Base-by-base conservation (phyloP, 2,888 invertebrate species). In the Priocnemis perturbator region DNA sequence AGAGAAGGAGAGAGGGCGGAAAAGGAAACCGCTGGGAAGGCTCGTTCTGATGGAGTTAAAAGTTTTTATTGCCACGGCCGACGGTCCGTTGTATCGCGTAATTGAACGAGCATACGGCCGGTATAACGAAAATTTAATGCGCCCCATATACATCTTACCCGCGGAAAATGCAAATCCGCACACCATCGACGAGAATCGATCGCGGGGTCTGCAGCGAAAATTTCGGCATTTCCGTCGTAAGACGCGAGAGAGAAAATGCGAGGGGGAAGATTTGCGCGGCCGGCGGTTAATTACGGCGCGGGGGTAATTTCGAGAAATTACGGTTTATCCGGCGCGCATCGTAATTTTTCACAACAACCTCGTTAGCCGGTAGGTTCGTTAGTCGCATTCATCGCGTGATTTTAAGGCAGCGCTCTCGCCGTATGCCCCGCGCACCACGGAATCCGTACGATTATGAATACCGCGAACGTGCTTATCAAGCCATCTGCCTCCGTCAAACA, bases 401-500 rank as follows among this genome's bases (percentile, higher is more conserved):
- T 50, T 50, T n/a, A 17, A 50, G 19, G 50, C 50, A 19, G 37
- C 37, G 5, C 5, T 9, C 37, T 37, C 37, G 37, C 1, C 37
- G 14, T 9, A 37, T 9, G 37, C 11, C 37, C 37, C n/a, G n/a
- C n/a, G 11, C 37, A 5, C 26, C 26, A 26, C 26, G 26, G 26
- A 37, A 11, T 37, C 37, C 37, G 37, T 37, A 7, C 37, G 37
- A 37, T 37, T 37, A 37, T 37, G 37, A 37, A 37, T 37, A 37
- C 14, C 37, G 19, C 50, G 17, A 50, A 50, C 50, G 50, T 50
- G 50, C 50, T 50, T 50, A 50, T 50, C 50, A 50, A 50, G 11
- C 14, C 17, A 50, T 50, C 50, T 47, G 7, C 37, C 11, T 53
- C 55, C 21, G 63, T n/a, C 19, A 45, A 53, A 19, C 44, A n/a